Conservation (phyloP, 1,140 invertebrate genomes). For the Metopolophium dirhodum region DNA sequence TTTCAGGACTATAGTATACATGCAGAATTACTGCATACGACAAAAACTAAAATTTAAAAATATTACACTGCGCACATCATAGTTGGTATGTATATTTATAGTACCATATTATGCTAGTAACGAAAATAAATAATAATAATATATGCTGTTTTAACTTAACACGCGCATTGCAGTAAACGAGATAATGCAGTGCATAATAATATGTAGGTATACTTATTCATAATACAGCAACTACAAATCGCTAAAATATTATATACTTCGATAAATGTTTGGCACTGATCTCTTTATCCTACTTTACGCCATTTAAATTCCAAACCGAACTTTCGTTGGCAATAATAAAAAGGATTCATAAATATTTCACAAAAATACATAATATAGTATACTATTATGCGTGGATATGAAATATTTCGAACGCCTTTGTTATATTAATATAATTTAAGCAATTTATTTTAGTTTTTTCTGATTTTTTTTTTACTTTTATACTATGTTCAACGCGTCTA, state of each 20-base stretch:
- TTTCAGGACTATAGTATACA: not conserved
- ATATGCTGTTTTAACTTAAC: not conserved
- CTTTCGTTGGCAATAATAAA: not conserved
- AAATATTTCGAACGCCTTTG: not conserved
- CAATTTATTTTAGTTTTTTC: not conserved
- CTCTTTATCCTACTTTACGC: not conserved
- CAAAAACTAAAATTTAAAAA: not conserved
- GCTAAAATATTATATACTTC: conserved; percentile 1
- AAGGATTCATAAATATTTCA: conserved; percentile 1
- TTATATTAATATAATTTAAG: not conserved
- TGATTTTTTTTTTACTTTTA: not conserved
- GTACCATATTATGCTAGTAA: not conserved
- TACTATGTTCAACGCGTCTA: not conserved
- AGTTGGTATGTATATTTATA: no score
- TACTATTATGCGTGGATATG: not conserved
- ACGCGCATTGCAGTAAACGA: not conserved
- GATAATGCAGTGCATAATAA: not conserved
- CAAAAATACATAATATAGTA: not conserved
- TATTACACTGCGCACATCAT: not conserved
- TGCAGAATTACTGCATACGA: not conserved
- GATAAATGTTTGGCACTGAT: conserved; percentile 8
- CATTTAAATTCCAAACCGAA: not conserved
- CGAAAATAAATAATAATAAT: conserved; percentile 3
- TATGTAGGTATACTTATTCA: not conserved
- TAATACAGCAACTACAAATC: not conserved